Conservation (phyloP, 2,888 invertebrate genomes). For the Sarcophaga variegata region DNA sequence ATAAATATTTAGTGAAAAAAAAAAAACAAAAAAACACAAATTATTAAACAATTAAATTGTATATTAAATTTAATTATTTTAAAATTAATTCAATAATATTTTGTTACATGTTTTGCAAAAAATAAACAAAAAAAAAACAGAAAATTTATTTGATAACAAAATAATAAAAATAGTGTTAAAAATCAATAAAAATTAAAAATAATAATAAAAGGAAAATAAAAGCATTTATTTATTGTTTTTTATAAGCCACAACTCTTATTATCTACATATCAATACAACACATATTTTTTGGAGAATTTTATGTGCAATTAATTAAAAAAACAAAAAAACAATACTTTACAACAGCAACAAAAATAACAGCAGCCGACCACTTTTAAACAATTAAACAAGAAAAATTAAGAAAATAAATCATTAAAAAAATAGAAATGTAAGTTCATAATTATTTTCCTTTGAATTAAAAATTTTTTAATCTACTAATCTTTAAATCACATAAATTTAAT, state of each 20-base stretch:
- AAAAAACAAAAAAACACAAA: no score
- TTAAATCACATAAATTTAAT: no score
- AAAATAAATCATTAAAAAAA: neutral
- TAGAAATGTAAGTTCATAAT: slow-evolving; percentile 21
- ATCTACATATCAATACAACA: slow-evolving; percentile 36
- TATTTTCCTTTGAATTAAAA: no score
- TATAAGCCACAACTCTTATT: neutral
- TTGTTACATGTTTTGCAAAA: no score
- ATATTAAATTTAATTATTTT: no score
- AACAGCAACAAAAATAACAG: no score
- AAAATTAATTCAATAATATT: no score
- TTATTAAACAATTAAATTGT: no score
- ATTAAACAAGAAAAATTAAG: no score
- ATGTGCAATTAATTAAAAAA: slow-evolving; percentile 30
- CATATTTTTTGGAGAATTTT: slow-evolving; percentile 11
- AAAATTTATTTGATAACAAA: neutral
- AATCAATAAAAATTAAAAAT: neutral
- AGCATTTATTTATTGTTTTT: slow-evolving; percentile 43
- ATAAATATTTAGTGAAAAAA: slow-evolving; percentile 18
- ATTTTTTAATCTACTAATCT: no score
- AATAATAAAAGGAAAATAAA: neutral
- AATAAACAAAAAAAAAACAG: no score
- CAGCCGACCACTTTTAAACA: no score
- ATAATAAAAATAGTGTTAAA: neutral
- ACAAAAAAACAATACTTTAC: neutral